A percentile compares a stretch with the other conserved stretches of the same genome.
Conservation (phyloP, 1,140 invertebrate species). For the Polyergus mexicanus region DNA sequence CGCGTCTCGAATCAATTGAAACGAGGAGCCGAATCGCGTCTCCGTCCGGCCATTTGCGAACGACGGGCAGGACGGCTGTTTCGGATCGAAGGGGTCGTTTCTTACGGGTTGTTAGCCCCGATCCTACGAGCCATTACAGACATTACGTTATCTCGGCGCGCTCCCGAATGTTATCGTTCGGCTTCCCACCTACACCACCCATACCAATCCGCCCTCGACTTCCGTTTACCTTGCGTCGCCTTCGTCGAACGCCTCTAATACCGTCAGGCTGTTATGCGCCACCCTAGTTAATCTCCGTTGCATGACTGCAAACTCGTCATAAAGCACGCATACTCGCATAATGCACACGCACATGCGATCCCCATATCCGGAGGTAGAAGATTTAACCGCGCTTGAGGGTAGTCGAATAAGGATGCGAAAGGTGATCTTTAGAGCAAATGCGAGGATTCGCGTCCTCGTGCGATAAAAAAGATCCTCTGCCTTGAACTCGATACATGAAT, state of each 20-base stretch:
- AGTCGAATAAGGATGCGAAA: background rate
- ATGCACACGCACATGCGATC: conserved; percentile 17
- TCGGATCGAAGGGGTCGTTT: conserved; percentile 65
- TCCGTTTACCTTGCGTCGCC: conserved; percentile 20
- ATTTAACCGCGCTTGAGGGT: background rate
- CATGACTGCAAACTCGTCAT: conserved; percentile 71
- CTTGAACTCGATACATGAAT: background rate
- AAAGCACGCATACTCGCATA: conserved; percentile 52
- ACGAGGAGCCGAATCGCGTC: conserved; percentile 17
- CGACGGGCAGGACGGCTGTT: conserved; percentile 45
- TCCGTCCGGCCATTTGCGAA: conserved; percentile 57
- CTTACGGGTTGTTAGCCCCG: conserved; percentile 74
- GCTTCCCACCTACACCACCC: conserved; percentile 42
- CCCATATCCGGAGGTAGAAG: background rate
- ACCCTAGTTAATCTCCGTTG: conserved; percentile 69
- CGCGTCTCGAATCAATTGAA: conserved; percentile 58
- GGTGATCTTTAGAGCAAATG: background rate
- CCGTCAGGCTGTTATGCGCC: conserved; percentile 41
- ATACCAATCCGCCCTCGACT: conserved; percentile 23
- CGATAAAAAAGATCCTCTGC: conserved; percentile 26
- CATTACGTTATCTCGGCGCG: conserved; percentile 73
- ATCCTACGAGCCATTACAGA: conserved; percentile 73
- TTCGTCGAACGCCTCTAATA: conserved; percentile 52
- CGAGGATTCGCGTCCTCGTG: background rate
- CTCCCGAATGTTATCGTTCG: conserved; percentile 71